Evolutionary conservation across 2,888 invertebrate species (phyloP).

Genomic region (Polietes domitor): DNA sequence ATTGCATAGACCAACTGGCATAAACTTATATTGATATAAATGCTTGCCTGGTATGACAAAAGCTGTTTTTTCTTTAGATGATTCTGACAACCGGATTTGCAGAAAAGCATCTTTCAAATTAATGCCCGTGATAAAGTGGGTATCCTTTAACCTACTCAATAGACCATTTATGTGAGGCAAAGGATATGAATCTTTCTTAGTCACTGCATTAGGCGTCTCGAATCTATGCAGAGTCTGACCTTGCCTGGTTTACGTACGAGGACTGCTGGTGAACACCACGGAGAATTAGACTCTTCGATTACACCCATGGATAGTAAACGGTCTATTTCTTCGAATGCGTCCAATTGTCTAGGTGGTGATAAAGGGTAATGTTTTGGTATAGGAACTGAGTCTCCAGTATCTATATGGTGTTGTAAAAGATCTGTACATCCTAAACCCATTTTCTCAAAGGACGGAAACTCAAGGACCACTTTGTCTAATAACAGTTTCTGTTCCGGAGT

Average conservation of each 20-base stretch:
- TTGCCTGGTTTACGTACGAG: constrained; percentile 12
- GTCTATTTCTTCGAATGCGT: constrained; percentile 48
- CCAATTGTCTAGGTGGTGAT: constrained; percentile 49
- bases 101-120: constrained; percentile 37
- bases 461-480: not conserved
- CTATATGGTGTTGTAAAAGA: constrained; percentile 19
- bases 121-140: constrained; percentile 14
- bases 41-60: not conserved
- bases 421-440: constrained; percentile 14
- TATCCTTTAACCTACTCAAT: no score
- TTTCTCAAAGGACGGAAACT: constrained; percentile 31
- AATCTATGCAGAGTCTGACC: constrained; percentile 28
- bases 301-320: constrained; percentile 34
- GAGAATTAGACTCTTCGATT: constrained; percentile 43
- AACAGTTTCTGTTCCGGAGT: not conserved
- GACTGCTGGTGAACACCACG: constrained; percentile 35
- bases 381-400: constrained; percentile 33
- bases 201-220: no score
- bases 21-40: no score
- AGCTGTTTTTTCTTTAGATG: constrained; percentile 28
- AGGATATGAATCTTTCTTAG: constrained; percentile 23
- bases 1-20: not conserved
- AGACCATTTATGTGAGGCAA: no score
- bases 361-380: constrained; percentile 40
- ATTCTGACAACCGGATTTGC: constrained; percentile 24